phyloP scores from a whole-genome alignment of 2,888 invertebrate genomes.

The Drosophila neotestacea region DNA sequence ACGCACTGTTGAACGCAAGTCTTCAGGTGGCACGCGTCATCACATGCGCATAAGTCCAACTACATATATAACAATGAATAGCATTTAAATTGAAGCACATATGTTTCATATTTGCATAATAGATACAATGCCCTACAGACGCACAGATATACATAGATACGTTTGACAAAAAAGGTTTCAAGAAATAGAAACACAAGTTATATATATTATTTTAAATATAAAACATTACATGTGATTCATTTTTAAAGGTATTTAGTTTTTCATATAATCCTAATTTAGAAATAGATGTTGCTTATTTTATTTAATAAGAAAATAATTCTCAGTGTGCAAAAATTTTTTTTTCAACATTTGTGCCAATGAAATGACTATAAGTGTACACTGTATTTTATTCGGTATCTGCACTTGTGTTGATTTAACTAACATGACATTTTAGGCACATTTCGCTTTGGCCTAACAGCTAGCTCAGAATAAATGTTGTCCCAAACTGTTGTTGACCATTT shows the following conservation, averaged over 20 bases:
- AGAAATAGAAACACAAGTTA: not conserved
- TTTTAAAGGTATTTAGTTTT: too few relatives aligned
- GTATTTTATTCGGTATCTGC: not conserved
- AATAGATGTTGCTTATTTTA: too few relatives aligned
- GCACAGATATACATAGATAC: constrained; percentile 3
- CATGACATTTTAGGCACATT: constrained; percentile 47
- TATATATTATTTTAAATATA: too few relatives aligned
- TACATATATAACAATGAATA: constrained; percentile 6
- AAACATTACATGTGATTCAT: too few relatives aligned
- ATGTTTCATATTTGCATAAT: constrained; percentile 16
- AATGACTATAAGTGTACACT: not conserved
- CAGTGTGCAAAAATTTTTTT: too few relatives aligned
- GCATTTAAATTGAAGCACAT: constrained; percentile 16
- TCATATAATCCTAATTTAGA: too few relatives aligned
- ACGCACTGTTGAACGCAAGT: constrained; percentile 29
- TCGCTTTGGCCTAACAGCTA: constrained; percentile 16
- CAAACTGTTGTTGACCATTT: constrained; percentile 52
- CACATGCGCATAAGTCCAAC: not conserved
- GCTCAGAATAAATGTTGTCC: constrained; percentile 9
- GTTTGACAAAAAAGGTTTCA: not conserved
- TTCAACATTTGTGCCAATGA: too few relatives aligned
- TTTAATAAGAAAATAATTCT: too few relatives aligned
- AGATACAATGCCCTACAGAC: constrained; percentile 13
- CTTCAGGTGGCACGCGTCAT: constrained; percentile 28
- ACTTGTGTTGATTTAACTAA: constrained; percentile 22